phyloP scores from a whole-genome alignment of 2,797 vertebrate species.

The Tadarida brasiliensis region DNA sequence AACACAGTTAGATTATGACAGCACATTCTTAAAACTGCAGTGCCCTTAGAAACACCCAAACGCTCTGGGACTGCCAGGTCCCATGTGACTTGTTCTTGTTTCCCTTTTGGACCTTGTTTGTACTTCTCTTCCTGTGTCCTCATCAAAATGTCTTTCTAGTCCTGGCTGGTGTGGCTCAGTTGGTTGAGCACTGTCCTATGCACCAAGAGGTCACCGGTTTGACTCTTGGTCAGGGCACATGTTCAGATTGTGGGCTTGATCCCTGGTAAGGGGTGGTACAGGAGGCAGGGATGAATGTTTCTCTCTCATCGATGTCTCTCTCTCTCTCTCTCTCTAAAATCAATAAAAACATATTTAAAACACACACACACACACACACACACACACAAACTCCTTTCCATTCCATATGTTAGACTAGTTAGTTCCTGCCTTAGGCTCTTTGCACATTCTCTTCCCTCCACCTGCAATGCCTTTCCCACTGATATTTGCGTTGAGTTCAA shows the following conservation, averaged over 20 bases:
- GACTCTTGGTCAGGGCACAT: background rate
- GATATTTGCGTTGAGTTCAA: background rate
- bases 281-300: background rate
- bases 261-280: fast-evolving
- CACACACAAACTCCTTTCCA: background rate
- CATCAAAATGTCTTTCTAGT: background rate
- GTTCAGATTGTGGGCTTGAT: background rate
- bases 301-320: background rate
- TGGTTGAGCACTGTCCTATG: background rate
- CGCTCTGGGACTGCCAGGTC: background rate
- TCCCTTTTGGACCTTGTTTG: background rate
- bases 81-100: background rate
- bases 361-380: no score
- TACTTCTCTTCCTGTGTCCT: background rate
- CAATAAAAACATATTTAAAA: background rate
- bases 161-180: background rate
- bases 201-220: background rate
- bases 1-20: background rate
- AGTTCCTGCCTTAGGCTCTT: background rate
- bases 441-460: background rate
- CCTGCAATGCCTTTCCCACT: background rate
- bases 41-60: background rate
- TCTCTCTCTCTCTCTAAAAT: background rate
- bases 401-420: background rate
- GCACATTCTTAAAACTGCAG: background rate